Evolutionary conservation across 2,113 vertebrate species (phyloP), one percentile per base, ranked within the genome.

Genomic region (Aptenodytes patagonicus): DNA sequence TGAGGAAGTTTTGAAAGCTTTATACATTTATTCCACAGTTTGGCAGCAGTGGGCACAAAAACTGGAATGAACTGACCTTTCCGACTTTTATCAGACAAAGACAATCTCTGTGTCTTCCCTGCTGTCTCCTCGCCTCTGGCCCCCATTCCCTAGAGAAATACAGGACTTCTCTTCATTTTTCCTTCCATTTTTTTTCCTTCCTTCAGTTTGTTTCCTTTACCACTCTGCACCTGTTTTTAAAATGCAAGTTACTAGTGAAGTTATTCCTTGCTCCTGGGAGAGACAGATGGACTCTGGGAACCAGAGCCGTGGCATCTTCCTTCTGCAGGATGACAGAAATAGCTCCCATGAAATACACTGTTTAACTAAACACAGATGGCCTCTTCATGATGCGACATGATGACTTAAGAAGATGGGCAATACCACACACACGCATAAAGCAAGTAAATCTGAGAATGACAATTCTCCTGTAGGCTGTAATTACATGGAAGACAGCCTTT

Each of bases 161-260:
- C 34, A 91, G 70, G 82, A 77, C 42, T 82, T 90, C 70, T 69
- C 34, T 96, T 88, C 25, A 68, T 80, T 89, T 95, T 92, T 51
- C 58, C 17, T 86, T 89, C 26, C 11, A 52, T 57, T 88, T 97
- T 90, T 83, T 47, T 3, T 13, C 26, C 22, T 93, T 92, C 49
- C 32, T 91, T 88, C 14, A 62, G 64, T 87, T 97, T 97, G 19
- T 93, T 98, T 94, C 79, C 29, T 89, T 90, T 61, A 68, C 40
- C 51, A 52, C 14, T 55, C 89, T 96, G 79, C 94, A 98, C 94
- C 95, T 98, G 95, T 92, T 97, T 97, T 97, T 90, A 96, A 96
- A 97, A 80, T 51, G 44, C n/a, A 60, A 60, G 60, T 47, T 87
- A 60, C 71, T 57, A 68, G 25, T 68, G 54, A 95, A 93, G 64